These are phyloP conservation scores for Acanthoscelides obtectus DNA, from an alignment of 2,888 invertebrate species.

Conservation along the genomic window DNA sequence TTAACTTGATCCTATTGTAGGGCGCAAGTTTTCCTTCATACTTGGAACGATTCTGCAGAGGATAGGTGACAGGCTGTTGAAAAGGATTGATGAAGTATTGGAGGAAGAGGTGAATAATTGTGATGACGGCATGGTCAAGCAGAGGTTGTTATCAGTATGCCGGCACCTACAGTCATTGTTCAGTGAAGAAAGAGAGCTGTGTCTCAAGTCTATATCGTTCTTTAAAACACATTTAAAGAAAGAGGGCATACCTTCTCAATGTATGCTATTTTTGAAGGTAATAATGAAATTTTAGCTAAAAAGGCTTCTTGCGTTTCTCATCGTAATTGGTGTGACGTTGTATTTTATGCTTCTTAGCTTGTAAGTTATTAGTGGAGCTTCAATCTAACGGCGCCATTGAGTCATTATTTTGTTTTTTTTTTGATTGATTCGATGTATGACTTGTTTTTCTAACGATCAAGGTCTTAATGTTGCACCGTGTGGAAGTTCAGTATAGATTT, in stretches of 20 bases:
- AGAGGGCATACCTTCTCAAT: slow-evolving; percentile 15
- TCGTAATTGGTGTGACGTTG: too few relatives aligned
- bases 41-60: slow-evolving; percentile 48
- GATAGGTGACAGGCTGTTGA: slow-evolving; percentile 49
- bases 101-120: background rate
- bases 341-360: too few relatives aligned
- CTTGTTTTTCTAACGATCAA: too few relatives aligned
- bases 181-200: slow-evolving; percentile 72
- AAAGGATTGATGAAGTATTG: slow-evolving; percentile 43
- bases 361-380: too few relatives aligned
- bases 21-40: slow-evolving; percentile 66
- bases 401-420: too few relatives aligned
- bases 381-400: too few relatives aligned
- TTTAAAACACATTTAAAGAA: slow-evolving; percentile 62
- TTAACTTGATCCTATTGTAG: too few relatives aligned
- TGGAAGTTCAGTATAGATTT: too few relatives aligned
- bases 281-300: too few relatives aligned
- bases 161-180: slow-evolving; percentile 77
- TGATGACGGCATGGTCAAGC: slow-evolving; percentile 1
- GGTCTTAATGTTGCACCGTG: too few relatives aligned
- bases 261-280: slow-evolving; percentile 22
- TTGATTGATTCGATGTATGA: too few relatives aligned
- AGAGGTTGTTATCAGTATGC: slow-evolving; percentile 57
- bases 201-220: slow-evolving; percentile 75
- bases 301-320: too few relatives aligned